These are phyloP conservation scores for Spisula subtruncata DNA, from an alignment of 2,888 invertebrate species.

Conservation along the genomic window DNA sequence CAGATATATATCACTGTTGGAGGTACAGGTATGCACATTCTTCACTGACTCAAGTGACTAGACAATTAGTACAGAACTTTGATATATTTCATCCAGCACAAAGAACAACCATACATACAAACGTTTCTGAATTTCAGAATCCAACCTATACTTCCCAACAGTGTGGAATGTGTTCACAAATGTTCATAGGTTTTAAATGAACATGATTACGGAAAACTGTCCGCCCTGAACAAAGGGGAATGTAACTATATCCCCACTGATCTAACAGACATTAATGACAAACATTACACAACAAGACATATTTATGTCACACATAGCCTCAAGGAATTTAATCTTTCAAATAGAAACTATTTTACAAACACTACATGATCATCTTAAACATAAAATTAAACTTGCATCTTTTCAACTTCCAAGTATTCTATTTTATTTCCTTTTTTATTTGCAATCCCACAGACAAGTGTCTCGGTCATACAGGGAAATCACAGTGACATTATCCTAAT, in stretches of 20 bases:
- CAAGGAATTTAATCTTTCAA: background rate
- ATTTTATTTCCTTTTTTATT: no score
- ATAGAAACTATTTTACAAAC: background rate
- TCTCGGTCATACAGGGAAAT: no score
- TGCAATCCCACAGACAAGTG: no score
- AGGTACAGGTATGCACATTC: background rate
- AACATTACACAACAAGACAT: background rate
- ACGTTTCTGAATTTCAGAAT: no score
- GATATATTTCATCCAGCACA: background rate
- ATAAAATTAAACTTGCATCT: background rate
- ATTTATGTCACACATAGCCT: background rate
- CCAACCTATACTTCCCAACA: background rate
- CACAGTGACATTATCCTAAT: background rate
- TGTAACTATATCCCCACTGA: background rate
- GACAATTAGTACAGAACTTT: background rate
- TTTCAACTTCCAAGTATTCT: no score
- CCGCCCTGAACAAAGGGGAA: background rate
- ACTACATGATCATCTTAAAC: background rate
- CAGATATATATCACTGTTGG: no score
- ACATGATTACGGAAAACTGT: background rate
- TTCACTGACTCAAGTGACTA: background rate
- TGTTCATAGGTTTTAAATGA: slow-evolving; percentile 21
- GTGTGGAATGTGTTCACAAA: background rate
- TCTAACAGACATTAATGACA: background rate
- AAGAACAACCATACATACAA: background rate